A percentile compares a stretch with the other conserved stretches of the same genome.
Conservation (phyloP, 2,113 vertebrate genomes). For the Physeter macrocephalus region DNA sequence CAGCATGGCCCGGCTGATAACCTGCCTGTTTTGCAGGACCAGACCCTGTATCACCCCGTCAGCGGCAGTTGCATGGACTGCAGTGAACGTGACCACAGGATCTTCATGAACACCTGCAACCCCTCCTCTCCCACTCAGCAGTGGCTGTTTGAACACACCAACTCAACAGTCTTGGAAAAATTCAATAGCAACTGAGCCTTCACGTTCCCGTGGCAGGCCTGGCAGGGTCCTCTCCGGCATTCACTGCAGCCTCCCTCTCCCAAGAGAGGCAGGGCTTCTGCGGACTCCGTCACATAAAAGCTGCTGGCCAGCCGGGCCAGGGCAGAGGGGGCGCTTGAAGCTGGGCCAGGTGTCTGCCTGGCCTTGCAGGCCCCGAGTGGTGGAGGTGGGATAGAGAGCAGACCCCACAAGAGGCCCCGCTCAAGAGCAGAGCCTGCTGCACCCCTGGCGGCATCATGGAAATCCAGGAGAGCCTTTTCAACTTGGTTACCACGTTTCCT, state of each 20-base stretch:
- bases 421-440: background rate
- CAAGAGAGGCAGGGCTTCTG: background rate
- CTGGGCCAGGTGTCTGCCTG: background rate
- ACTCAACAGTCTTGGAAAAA: slow-evolving; percentile 85
- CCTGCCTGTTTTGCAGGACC: slow-evolving; percentile 82
- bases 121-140: slow-evolving; percentile 85
- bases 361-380: background rate
- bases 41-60: slow-evolving; percentile 87
- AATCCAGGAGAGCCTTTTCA: background rate
- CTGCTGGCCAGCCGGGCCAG: background rate
- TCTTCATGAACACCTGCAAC: slow-evolving; percentile 90
- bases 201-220: background rate
- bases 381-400: background rate
- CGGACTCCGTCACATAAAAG: background rate
- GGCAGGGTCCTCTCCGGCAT: background rate
- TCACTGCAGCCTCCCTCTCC: background rate
- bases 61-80: slow-evolving; percentile 90
- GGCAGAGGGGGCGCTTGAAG: background rate
- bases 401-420: background rate
- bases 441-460: background rate
- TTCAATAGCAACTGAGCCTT: slow-evolving; percentile 84
- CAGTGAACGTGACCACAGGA: slow-evolving; percentile 81
- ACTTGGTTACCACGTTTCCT: background rate
- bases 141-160: slow-evolving; percentile 91
- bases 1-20: background rate